Percentiles rank a stretch among this genome's conserved stretches.
These are phyloP conservation scores for Irena cyanogastra DNA, from an alignment of 2,113 vertebrate species.

Conservation along the genomic window DNA sequence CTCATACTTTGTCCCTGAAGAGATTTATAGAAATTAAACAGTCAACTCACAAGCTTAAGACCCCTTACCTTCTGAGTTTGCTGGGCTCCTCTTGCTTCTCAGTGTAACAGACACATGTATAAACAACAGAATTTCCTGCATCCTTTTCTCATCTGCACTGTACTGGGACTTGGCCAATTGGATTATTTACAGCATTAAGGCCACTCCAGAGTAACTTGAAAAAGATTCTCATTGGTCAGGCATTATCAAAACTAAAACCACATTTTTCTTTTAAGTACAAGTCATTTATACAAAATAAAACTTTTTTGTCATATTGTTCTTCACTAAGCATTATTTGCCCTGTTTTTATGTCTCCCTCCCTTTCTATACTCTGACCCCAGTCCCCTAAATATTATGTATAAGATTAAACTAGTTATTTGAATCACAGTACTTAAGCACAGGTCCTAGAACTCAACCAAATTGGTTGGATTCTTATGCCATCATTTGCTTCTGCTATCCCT, in stretches of 20 bases:
- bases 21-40: constrained; percentile 37
- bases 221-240: constrained; percentile 66
- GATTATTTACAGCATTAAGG: constrained; percentile 70
- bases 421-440: background rate
- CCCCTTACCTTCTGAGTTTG: constrained; percentile 65
- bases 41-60: constrained; percentile 50
- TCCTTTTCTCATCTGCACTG: constrained; percentile 70
- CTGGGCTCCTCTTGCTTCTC: constrained; percentile 44
- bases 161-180: constrained; percentile 64
- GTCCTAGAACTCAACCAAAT: background rate
- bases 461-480: background rate
- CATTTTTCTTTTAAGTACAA: constrained; percentile 33
- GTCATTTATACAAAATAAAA: constrained; percentile 16
- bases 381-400: background rate
- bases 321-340: background rate
- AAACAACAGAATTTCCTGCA: constrained; percentile 75
- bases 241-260: constrained; percentile 63
- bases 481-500: background rate
- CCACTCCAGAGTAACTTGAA: constrained; percentile 48
- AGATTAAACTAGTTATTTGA: background rate
- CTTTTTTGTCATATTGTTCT: background rate
- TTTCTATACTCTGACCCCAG: background rate
- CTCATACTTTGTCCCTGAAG: background rate
- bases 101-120: constrained; percentile 60
- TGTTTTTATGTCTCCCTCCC: background rate